Percentiles rank a stretch among this genome's conserved stretches.
These are phyloP conservation scores for Nasonia vitripennis DNA, from an alignment of 1,140 invertebrate genomes.

Conservation along the genomic window DNA sequence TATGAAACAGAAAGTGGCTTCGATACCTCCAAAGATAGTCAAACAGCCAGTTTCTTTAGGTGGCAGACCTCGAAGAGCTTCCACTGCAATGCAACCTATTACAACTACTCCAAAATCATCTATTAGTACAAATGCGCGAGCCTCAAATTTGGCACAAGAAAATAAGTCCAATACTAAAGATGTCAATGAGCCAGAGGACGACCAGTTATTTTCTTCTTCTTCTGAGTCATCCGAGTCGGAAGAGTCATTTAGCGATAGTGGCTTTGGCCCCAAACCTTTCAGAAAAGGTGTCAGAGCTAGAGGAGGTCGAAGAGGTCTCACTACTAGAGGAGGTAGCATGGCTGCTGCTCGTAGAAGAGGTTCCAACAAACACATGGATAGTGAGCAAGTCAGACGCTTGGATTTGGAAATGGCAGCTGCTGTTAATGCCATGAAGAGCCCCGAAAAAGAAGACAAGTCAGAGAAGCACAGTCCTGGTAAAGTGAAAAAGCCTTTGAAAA, in stretches of 20 bases:
- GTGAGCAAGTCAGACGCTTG: constrained; percentile 70
- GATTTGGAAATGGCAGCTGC: constrained; percentile 74
- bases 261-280: constrained; percentile 69
- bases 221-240: constrained; percentile 70
- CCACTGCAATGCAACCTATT: constrained; percentile 32
- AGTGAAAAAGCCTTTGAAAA: constrained; percentile 64
- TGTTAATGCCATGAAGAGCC: constrained; percentile 72
- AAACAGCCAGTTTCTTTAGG: constrained; percentile 42
- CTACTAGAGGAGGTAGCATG: constrained; percentile 70
- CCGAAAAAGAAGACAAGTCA: constrained; percentile 66
- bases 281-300: constrained; percentile 62
- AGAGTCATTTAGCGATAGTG: constrained; percentile 71
- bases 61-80: constrained; percentile 42
- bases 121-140: constrained; percentile 35
- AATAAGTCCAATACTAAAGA: constrained; percentile 48
- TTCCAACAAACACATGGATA: constrained; percentile 68
- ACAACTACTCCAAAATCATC: constrained; percentile 53
- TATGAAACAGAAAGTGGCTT: constrained; percentile 55
- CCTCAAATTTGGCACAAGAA: not conserved
- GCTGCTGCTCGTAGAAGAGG: constrained; percentile 63
- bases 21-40: constrained; percentile 41
- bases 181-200: constrained; percentile 60
- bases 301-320: constrained; percentile 71
- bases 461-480: constrained; percentile 56
- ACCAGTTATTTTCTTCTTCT: constrained; percentile 61